Conservation (phyloP, 2,113 vertebrate genomes). For the Proterorhinus semilunaris region DNA sequence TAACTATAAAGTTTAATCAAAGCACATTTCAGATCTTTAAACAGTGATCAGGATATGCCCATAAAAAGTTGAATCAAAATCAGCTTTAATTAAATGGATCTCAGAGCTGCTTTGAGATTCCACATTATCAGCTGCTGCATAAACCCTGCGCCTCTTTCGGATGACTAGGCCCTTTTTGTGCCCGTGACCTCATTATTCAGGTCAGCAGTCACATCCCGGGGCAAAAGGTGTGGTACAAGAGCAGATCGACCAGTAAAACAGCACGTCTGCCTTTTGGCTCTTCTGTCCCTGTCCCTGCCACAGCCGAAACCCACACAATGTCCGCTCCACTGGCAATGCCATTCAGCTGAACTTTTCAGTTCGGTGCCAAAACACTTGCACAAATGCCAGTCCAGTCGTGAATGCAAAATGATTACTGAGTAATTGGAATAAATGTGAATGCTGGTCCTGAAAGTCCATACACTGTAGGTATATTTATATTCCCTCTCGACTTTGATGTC, state of each 20-base stretch:
- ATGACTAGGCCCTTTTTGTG: slow-evolving; percentile 7
- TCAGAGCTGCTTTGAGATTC: not conserved
- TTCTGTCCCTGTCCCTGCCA: not conserved
- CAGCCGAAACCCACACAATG: not conserved
- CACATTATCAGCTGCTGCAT: not conserved
- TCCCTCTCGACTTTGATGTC: not conserved
- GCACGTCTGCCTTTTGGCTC: slow-evolving; percentile 5
- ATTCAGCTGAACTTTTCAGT: slow-evolving; percentile 5
- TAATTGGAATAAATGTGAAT: not conserved
- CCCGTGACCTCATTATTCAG: slow-evolving; percentile 1
- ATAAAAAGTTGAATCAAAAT: not conserved
- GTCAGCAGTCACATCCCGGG: not conserved
- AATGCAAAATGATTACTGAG: slow-evolving; percentile 5
- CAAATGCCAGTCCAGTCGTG: slow-evolving; percentile 5
- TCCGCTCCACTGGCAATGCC: slow-evolving; percentile 4
- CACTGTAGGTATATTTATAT: not conserved
- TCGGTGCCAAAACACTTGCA: slow-evolving; percentile 2
- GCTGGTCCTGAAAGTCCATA: not conserved
- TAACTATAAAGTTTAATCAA: too few species aligned
- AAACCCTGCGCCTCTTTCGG: not conserved
- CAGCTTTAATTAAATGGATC: not conserved
- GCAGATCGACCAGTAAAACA: slow-evolving; percentile 13
- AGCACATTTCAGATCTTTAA: too few species aligned
- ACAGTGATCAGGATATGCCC: too few species aligned
- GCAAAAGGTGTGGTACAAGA: slow-evolving; percentile 5